Conservation (phyloP, 2,113 vertebrate species). For the Pelecanoides urinatrix region DNA sequence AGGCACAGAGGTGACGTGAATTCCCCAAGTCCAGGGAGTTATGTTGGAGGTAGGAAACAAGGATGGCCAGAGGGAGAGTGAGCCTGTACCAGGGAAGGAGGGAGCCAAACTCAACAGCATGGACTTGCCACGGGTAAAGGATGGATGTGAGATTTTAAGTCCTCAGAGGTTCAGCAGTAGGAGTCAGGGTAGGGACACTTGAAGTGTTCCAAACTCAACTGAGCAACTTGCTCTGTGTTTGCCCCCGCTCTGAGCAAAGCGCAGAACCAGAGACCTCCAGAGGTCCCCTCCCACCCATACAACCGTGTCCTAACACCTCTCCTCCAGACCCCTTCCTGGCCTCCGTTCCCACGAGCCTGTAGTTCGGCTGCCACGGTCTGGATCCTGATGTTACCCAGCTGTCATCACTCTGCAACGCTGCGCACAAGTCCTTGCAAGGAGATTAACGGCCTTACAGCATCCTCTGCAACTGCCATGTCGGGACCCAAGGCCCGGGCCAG, state of each 20-base stretch:
- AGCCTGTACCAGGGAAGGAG: neutral
- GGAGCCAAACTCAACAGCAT: neutral
- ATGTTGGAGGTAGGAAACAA: neutral
- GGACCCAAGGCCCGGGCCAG: neutral
- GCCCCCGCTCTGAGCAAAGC: neutral
- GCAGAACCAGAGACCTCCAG: neutral
- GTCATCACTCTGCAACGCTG: neutral
- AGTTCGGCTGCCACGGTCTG: accelerated
- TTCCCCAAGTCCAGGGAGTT: neutral
- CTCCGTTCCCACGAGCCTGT: accelerated
- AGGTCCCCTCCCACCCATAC: neutral
- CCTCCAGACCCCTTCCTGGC: neutral
- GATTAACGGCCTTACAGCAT: neutral
- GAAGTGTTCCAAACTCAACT: neutral
- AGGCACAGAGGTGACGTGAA: neutral
- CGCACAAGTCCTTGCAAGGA: neutral
- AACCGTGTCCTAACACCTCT: neutral
- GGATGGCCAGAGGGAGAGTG: neutral
- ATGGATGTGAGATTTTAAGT: neutral
- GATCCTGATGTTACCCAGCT: neutral
- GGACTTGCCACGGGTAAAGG: neutral
- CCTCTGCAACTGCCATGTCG: neutral
- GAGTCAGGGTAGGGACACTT: neutral
- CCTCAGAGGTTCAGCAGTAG: neutral
- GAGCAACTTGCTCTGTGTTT: neutral